Evolutionary conservation across 2,888 invertebrate genomes (phyloP), one percentile per base, ranked within the genome.

Genomic region (Cartodere bifasciata): DNA sequence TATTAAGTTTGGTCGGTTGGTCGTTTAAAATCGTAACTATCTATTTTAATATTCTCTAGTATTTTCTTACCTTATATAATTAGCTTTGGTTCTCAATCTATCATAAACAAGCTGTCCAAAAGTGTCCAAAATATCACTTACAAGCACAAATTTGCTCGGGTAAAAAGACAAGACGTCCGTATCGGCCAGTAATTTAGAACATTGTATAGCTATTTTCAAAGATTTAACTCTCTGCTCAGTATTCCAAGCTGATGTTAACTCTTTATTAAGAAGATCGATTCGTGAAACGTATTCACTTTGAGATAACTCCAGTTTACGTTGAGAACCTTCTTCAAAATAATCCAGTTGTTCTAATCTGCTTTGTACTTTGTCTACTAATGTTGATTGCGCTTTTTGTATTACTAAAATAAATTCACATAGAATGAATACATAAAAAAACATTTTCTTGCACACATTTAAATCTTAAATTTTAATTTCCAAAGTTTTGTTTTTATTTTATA

Each of bases 81-180:
- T 68, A 7, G 78, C 72, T 61, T 91, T 91, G 15, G 71, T 68
- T 48, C 76, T 73, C 13, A 94, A 63, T 40, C 94, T 68, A 39
- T 86, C 79, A 54, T 81, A 90, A 1, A 94, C 91, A 36, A 94
- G 67, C 54, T 79, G 75, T 2, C 90, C 90, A 65, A 98, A 97
- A 40, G 83, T 86, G 58, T 97, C 94, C 43, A 98, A 65, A 44
- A 95, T 86, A 57, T 98, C 95, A 7, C 92, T 92, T 32, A 97
- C 81, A 10, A 97, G 69, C 17, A 94, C 88, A 70, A 92, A 98
- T 65, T 97, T 95, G 61, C 92, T 92, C 0, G 97, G 97, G 65
- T 97, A 98, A 62, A 97, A 98, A 48, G 84, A 83, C 53, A 92
- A 75, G 1, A 87, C 91, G 34, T 77, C 78, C 3, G 85, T 80